Evolutionary conservation across 2,888 invertebrate species (phyloP).

Genomic region (Anthoptus insignis): DNA sequence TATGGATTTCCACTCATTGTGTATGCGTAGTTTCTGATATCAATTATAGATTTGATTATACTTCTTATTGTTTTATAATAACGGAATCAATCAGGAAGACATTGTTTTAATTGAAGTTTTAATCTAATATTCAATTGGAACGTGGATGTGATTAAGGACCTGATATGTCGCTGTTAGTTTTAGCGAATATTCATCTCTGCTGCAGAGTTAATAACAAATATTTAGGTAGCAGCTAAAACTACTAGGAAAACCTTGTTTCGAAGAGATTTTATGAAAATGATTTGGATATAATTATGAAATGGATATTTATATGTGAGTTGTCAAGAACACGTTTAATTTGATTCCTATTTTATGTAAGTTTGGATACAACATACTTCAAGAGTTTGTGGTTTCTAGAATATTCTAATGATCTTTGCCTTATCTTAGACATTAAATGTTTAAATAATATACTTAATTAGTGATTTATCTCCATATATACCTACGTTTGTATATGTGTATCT

Average conservation of each 20-base stretch:
- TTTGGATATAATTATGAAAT: too few species aligned
- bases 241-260: too few species aligned
- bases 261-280: too few species aligned
- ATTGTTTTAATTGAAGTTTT: conserved; percentile 17
- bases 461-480: background rate
- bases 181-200: background rate
- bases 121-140: conserved; percentile 4
- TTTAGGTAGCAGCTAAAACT: too few species aligned
- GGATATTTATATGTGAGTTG: background rate
- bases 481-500: too few species aligned
- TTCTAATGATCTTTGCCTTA: background rate
- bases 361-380: background rate
- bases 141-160: background rate
- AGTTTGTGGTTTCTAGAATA: background rate
- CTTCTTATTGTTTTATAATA: conserved; percentile 25
- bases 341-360: background rate
- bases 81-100: conserved; percentile 20
- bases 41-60: conserved; percentile 25
- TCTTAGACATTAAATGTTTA: background rate
- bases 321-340: background rate
- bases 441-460: background rate
- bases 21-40: conserved; percentile 18
- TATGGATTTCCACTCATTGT: conserved; percentile 55
- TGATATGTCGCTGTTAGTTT: background rate
- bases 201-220: background rate